These are phyloP conservation scores for Branchellion lobata DNA, from an alignment of 2,888 invertebrate genomes.

Conservation along the genomic window DNA sequence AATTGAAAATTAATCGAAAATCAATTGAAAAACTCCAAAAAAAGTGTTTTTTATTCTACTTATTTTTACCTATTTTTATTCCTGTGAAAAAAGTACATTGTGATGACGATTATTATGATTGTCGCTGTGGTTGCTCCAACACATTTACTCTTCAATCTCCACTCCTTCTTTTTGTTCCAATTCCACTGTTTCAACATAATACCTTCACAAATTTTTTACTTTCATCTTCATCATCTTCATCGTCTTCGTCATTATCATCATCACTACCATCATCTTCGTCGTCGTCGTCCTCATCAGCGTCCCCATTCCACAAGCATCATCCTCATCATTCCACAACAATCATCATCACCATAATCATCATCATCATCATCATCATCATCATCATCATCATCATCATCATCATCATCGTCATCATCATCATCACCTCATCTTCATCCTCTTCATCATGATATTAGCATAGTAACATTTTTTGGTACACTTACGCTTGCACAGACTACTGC, in stretches of 20 bases:
- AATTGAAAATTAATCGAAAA: too few relatives aligned
- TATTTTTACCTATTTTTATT: too few relatives aligned
- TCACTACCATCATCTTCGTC: background rate
- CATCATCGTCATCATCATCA: background rate
- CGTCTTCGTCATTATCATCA: slow-evolving; percentile 1
- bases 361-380: background rate
- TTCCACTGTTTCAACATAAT: background rate
- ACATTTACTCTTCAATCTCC: too few relatives aligned
- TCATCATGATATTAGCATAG: slow-evolving; percentile 14
- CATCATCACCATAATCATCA: slow-evolving; percentile 6
- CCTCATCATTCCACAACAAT: background rate
- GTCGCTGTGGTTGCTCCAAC: too few relatives aligned
- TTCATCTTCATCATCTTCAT: background rate
- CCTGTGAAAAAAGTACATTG: too few relatives aligned
- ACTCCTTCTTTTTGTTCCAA: background rate
- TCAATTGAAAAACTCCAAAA: too few relatives aligned
- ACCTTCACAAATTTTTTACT: background rate
- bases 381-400: background rate
- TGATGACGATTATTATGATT: too few relatives aligned
- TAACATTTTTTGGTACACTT: background rate
- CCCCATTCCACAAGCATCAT: background rate
- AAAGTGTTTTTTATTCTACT: too few relatives aligned
- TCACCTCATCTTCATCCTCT: background rate
- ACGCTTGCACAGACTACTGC: slow-evolving; percentile 3
- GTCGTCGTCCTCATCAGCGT: background rate